Evolutionary conservation across 1,140 invertebrate genomes (phyloP), one percentile per base, ranked within the genome.

Genomic region (Nylanderia fulva): DNA sequence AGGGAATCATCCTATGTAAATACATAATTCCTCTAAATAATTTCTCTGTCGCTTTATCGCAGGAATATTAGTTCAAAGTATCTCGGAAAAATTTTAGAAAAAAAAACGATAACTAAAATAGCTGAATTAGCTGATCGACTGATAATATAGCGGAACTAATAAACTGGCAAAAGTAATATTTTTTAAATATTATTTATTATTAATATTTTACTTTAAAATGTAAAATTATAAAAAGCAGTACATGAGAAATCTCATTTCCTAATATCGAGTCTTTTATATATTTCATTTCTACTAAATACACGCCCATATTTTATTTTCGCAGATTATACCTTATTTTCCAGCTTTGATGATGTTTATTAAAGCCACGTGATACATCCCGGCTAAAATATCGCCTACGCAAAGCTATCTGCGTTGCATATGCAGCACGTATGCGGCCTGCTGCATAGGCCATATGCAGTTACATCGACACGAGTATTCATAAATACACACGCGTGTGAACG

Each of bases 401-500:
- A 58, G 24, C n/a, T 24, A 15, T 9, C 1, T 33, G 21, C 29
- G 29, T 39, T 18, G 33, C 36, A 71, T 54, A 71, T 80, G 36
- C 64, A 24, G 64, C 52, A 33, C 66, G 77, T 54, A 72, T 71
- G 52, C 58, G 64, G 15, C 29, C 13, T 39, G 21, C 13, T 21
- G 64, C 39, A 6, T 24, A 42, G 1, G 54, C 61, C 63, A 48
- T 24, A n/a, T 80, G 36, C 52, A 58, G 21, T 71, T 29, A 33
- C 48, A 80, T 18, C 18, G 33, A 71, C 64, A 29, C 36, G 11
- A n/a, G 36, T 21, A 18, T 36, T 68, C 33, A 27, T 56, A 69
- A 80, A 39, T 39, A 48, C 9, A 48, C 9, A 48, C 15, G 48
- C 77, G 64, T 71, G 77, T 33, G 75, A 68, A 52, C 74, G 76